Conservation (phyloP, 2,113 vertebrate genomes). For the Burhinus bistriatus region DNA sequence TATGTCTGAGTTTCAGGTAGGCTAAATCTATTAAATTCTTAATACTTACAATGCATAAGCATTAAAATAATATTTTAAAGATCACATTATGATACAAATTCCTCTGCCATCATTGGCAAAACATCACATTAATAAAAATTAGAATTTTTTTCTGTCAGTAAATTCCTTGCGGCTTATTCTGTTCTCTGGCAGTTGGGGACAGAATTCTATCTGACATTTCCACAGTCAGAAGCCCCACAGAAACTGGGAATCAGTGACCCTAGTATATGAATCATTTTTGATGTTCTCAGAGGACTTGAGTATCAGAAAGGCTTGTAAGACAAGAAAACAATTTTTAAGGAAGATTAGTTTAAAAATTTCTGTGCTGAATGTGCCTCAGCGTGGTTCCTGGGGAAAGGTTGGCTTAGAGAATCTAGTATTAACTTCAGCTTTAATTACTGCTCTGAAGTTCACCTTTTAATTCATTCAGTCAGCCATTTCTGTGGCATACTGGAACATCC, state of each 20-base stretch:
- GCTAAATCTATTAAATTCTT: background rate
- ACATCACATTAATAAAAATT: background rate
- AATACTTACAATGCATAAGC: background rate
- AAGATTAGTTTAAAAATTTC: background rate
- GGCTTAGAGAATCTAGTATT: background rate
- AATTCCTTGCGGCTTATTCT: background rate
- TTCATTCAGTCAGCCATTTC: background rate
- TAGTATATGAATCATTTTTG: background rate
- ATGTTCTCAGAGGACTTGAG: background rate
- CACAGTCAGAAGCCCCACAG: background rate
- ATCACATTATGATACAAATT: background rate
- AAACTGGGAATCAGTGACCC: background rate
- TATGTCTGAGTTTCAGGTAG: background rate
- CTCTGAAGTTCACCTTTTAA: constrained; percentile 26
- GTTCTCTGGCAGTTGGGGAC: background rate
- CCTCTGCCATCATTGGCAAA: background rate
- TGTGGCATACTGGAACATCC: background rate
- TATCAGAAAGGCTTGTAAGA: background rate
- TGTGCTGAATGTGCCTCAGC: background rate
- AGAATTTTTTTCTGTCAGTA: background rate
- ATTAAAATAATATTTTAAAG: background rate
- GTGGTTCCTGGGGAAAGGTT: background rate
- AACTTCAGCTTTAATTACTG: constrained; percentile 19
- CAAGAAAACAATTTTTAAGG: background rate
- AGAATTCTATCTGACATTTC: background rate